phyloP scores from a whole-genome alignment of 2,113 vertebrate species.

The Channa maculata region DNA sequence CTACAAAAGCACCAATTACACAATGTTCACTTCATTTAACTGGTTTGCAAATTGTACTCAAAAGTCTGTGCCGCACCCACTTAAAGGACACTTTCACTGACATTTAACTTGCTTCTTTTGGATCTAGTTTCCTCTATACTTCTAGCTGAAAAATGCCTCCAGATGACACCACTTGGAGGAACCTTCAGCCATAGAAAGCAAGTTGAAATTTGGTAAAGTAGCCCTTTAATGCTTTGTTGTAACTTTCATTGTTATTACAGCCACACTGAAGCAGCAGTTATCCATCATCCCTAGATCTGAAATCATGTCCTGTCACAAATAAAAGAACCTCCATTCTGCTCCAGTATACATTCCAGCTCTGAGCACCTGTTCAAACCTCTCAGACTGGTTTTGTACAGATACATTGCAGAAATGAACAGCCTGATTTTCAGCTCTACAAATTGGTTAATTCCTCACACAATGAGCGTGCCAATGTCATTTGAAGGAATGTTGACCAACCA shows the following conservation, averaged over 20 bases:
- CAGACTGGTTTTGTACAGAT: conserved; percentile 40
- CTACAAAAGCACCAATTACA: no score
- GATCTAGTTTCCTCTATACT: no score
- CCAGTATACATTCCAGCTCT: conserved; percentile 22
- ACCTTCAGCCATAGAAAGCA: no score
- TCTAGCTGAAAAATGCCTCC: no score
- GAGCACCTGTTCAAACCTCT: conserved; percentile 56
- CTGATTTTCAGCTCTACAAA: conserved; percentile 64
- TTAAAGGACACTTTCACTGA: no score
- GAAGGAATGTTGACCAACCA: conserved; percentile 67
- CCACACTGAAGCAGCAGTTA: not conserved
- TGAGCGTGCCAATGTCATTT: conserved; percentile 61
- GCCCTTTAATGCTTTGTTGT: conserved; percentile 1
- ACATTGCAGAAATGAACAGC: conserved; percentile 52
- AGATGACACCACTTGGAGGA: no score
- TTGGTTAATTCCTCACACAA: conserved; percentile 62
- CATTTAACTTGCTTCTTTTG: no score
- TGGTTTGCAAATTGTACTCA: no score
- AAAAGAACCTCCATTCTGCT: conserved; percentile 15
- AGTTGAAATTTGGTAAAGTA: no score
- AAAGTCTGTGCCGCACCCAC: no score
- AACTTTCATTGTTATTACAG: not conserved
- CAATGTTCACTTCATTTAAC: no score
- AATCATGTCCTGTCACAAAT: not conserved
- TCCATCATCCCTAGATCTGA: conserved; percentile 25